Evolutionary conservation across 2,888 invertebrate genomes (phyloP).

Genomic region (Lycophotia porphyrea): DNA sequence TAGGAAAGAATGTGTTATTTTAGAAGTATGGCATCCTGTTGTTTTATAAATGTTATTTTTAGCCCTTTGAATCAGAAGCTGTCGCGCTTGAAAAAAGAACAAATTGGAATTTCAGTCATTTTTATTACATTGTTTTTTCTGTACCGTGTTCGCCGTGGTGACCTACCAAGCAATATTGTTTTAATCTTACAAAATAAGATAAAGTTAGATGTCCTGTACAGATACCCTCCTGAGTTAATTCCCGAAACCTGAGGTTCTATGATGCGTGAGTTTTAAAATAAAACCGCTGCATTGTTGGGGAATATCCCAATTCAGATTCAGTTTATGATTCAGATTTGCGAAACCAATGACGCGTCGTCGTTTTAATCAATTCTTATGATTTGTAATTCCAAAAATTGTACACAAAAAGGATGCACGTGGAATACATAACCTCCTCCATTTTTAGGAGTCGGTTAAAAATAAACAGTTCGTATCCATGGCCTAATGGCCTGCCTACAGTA

Average conservation of each 20-base stretch:
- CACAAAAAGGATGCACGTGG: no score
- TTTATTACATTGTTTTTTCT: neutral
- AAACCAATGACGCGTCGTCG: neutral
- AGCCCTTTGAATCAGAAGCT: neutral
- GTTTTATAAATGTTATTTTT: conserved; percentile 25
- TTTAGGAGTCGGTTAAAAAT: no score
- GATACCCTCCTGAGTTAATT: neutral
- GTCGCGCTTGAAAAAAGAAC: neutral
- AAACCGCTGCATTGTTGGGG: neutral
- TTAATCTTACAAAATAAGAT: neutral
- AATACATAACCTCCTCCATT: no score
- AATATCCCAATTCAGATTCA: neutral
- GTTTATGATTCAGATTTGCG: neutral
- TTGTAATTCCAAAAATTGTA: neutral
- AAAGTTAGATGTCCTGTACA: neutral
- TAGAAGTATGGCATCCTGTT: conserved; percentile 15
- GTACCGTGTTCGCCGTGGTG: neutral
- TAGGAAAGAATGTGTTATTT: conserved; percentile 1
- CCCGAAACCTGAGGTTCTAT: neutral
- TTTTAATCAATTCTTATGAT: neutral
- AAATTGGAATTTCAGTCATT: neutral
- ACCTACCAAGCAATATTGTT: neutral
- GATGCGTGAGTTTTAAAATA: neutral
- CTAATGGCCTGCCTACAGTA: no score
- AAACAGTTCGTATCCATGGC: no score